A percentile compares a stretch with the other conserved stretches of the same genome.
phyloP scores from a whole-genome alignment of 2,888 invertebrate genomes.

The Zelleria hepariella region DNA sequence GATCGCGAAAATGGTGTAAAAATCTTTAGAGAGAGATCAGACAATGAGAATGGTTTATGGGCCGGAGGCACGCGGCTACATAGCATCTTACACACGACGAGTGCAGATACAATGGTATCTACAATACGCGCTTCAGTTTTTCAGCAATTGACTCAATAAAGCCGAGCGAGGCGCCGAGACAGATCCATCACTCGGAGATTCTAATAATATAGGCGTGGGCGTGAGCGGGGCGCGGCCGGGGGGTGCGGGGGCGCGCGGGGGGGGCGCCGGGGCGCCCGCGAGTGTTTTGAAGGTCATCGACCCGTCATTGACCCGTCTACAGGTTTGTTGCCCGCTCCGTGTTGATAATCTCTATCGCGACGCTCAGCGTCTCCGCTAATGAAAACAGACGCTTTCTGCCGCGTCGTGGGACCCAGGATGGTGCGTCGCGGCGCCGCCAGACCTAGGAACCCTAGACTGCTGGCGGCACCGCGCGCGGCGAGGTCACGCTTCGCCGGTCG shows the following conservation, averaged over 20 bases:
- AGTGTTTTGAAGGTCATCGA: slow-evolving; percentile 9
- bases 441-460: background rate
- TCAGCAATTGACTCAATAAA: background rate
- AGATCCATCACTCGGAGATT: background rate
- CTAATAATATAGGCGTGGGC: slow-evolving; percentile 12
- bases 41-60: background rate
- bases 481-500: slow-evolving; percentile 10
- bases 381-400: background rate
- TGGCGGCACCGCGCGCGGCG: background rate
- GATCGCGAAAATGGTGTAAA: background rate
- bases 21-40: background rate
- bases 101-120: background rate
- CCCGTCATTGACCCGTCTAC: slow-evolving; percentile 7
- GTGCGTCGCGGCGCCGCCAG: background rate
- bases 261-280: slow-evolving; percentile 16
- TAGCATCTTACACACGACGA: background rate
- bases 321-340: background rate
- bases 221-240: slow-evolving; percentile 17
- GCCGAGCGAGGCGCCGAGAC: background rate
- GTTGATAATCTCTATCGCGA: background rate
- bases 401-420: background rate
- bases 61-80: background rate
- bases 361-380: background rate
- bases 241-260: slow-evolving; percentile 18
- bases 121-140: background rate